Evolutionary conservation across 2,113 vertebrate species (phyloP), one percentile per base, ranked within the genome.

Genomic region (Patagioenas fasciata): DNA sequence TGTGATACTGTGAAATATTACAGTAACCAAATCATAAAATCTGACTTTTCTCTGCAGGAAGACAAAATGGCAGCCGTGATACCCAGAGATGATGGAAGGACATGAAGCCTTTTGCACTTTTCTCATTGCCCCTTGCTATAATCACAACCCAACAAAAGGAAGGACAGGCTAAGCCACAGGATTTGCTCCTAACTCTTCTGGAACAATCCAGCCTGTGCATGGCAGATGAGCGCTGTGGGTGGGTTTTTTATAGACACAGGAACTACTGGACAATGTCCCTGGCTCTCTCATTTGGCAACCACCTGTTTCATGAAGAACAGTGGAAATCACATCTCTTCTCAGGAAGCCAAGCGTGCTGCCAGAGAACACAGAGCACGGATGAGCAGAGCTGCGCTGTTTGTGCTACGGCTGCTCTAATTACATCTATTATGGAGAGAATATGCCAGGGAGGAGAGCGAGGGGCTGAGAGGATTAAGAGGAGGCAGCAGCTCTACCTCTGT

Each of bases 261-360:
- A 91, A 53, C 57, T 74, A 34, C 57, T n/a, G 78, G 80, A 64
- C 38, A 40, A 57, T 3, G 10, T 28, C 42, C 64, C 44, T 1
- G 1, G 54, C 31, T 13, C 26, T n/a, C 44, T 77, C 15, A 0
- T 47, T 50, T 92, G 86, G 62, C 84, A 81, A 5, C 60, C 93
- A 85, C 83, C 88, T 94, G 85, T 93, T 89, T 78, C 34, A 26
- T 4, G 4, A 23, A 69, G 57, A 10, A 2, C 17, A 38, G 6
- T 4, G 79, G 90, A 77, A 94, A 82, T 78, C 56, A 57, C 64
- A 80, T 75, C 67, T 79, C 10, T 42, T 85, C 80, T 66, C 65
- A 48, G 88, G 78, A 84, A 85, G 94, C 34, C 94, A 94, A 91
- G 69, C 90, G 89, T 74, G 1, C 61, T 48, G 87, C 44, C 87